Evolutionary conservation across 2,113 vertebrate genomes (phyloP), one percentile per base, ranked within the genome.

Genomic region (Scortum barcoo): DNA sequence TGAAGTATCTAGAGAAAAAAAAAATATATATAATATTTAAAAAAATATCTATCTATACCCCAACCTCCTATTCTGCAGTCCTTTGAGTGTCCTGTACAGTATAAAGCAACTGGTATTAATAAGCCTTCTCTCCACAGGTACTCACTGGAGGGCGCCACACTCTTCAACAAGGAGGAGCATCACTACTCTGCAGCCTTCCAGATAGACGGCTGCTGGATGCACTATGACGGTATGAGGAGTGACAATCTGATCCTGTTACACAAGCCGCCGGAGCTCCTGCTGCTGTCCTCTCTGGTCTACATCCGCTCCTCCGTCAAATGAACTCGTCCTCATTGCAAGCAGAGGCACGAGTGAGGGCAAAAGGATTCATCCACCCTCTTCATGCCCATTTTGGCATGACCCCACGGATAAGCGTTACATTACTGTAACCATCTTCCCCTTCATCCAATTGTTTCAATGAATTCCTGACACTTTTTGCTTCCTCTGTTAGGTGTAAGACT

Each of bases 121-220:
- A 14, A 26, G 7, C 22, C 38, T 84, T 36, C 33, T 65, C 57
- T 72, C 78, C 66, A 17, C 91, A 97, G 97, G 89, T 97, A 97
- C 82, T 91, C 95, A 54, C 93, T 97, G 76, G 97, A 97, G 94
- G 97, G 96, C 40, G 96, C 96, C 90, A 97, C 96, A 14, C 95
- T 97, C 78, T 97, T 97, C 92, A 97, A 96, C 93, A 96, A 95
- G 86, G 96, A 97, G 77, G 96, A 97, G 80, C 96, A 97, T 90
- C 97, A 97, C 92, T 97, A 97, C 87, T 97, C 96, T 7, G 96
- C 96, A 57, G 96, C 96, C 51, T 97, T 97, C 92, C 96, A 96
- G 88, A 96, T 96, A 7, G 95, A 96, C 3, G 95, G 95, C 68
- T 95, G 93, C 91, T 97, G 96, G 96, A 94, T 97, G 95, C 96